A percentile compares a stretch with the other conserved stretches of the same genome.
Evolutionary conservation across 2,888 invertebrate species (phyloP).

Genomic region (Thecocarcelia acutangulata): DNA sequence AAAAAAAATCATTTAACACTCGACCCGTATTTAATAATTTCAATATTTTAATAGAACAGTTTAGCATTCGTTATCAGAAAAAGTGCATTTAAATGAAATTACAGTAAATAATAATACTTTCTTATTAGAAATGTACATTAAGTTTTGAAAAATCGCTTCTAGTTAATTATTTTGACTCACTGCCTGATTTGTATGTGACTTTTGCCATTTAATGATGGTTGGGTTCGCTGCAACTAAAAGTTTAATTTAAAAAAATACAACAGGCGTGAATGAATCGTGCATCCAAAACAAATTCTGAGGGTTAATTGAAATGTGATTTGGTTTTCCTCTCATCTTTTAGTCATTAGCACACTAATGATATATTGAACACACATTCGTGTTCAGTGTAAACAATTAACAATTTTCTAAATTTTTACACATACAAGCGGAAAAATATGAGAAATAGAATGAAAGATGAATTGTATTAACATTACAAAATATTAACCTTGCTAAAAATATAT

Average conservation of each 20-base stretch:
- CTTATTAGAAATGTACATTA: too few relatives aligned
- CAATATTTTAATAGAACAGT: too few relatives aligned
- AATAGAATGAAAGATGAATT: background rate
- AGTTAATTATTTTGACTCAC: too few relatives aligned
- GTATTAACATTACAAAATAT: background rate
- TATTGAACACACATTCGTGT: constrained; percentile 37
- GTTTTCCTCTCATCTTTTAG: constrained; percentile 16
- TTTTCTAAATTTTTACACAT: background rate
- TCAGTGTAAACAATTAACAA: constrained; percentile 2
- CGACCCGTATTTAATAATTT: too few relatives aligned
- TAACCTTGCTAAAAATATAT: too few relatives aligned
- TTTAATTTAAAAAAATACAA: constrained; percentile 46
- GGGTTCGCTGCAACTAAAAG: constrained; percentile 30
- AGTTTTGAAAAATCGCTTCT: too few relatives aligned
- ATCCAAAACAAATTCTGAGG: constrained; percentile 60
- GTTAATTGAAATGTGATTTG: constrained; percentile 62
- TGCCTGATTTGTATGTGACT: background rate
- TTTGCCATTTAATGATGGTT: background rate
- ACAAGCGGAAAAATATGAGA: constrained; percentile 7
- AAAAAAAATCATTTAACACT: too few relatives aligned
- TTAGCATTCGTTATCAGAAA: too few relatives aligned
- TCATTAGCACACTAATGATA: constrained; percentile 47
- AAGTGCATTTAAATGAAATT: too few relatives aligned
- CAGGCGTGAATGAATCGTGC: constrained; percentile 57
- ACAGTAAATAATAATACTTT: too few relatives aligned